phyloP scores from a whole-genome alignment of 2,797 vertebrate species.

The Phoeniculus purpureus region DNA sequence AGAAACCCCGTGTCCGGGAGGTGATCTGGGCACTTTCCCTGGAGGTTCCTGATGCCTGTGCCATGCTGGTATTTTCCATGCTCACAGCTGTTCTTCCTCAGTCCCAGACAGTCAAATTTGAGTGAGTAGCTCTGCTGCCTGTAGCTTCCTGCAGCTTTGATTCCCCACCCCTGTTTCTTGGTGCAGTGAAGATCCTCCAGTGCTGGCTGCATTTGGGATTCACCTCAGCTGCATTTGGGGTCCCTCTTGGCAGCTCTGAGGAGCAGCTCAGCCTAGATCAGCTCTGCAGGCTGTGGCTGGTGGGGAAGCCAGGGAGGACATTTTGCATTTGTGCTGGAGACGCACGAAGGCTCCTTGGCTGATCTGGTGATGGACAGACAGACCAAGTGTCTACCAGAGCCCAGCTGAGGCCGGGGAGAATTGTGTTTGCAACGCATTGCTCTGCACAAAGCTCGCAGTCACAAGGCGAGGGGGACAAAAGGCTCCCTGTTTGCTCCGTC shows the following conservation, averaged over 20 bases:
- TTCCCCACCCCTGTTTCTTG: not conserved
- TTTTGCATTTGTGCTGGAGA: slow-evolving; percentile 27
- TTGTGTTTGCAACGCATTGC: slow-evolving; percentile 72
- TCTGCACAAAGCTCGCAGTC: slow-evolving; percentile 68
- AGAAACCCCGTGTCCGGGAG: not conserved
- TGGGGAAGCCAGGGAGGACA: not conserved
- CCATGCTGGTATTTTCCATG: not conserved
- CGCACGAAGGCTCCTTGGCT: not conserved
- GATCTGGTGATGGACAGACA: slow-evolving; percentile 33
- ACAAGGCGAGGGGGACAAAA: slow-evolving; percentile 60
- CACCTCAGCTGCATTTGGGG: not conserved
- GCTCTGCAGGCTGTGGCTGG: not conserved
- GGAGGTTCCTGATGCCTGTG: rapidly evolving
- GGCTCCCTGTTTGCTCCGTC: slow-evolving; percentile 58
- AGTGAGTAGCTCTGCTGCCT: not conserved
- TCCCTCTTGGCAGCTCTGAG: not conserved
- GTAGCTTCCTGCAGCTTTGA: not conserved
- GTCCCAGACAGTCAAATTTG: not conserved
- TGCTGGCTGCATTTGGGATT: not conserved
- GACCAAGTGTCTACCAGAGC: slow-evolving; percentile 54
- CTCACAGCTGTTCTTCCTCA: not conserved
- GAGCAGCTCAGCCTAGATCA: not conserved
- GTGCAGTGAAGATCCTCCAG: not conserved
- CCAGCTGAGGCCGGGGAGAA: slow-evolving; percentile 57
- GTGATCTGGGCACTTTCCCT: not conserved